Conservation (phyloP, 2,113 vertebrate species). For the Prunella himalayana region DNA sequence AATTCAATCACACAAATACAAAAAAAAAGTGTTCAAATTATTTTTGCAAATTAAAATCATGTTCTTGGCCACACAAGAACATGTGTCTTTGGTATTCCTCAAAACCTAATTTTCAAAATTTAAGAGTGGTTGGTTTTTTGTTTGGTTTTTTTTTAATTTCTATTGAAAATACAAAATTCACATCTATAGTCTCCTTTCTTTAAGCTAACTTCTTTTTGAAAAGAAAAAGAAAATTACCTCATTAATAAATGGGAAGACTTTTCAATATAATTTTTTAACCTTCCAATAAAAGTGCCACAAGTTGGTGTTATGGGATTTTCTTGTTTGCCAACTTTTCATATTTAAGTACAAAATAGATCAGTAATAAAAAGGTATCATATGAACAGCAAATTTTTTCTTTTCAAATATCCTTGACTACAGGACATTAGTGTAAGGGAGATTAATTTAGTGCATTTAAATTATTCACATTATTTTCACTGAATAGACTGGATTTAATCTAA, state of each 20-base stretch:
- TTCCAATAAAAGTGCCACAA: neutral
- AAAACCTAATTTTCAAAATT: neutral
- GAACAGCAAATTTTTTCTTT: neutral
- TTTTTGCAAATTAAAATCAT: neutral
- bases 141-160: neutral
- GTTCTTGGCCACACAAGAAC: neutral
- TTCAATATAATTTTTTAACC: neutral
- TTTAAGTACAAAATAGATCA: neutral
- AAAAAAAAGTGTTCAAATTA: neutral
- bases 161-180: neutral
- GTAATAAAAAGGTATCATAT: neutral
- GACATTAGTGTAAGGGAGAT: neutral
- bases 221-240: neutral
- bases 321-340: neutral
- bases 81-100: neutral
- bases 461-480: neutral
- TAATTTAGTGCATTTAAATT: neutral
- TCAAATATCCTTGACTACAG: neutral
- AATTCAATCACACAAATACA: neutral
- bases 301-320: neutral
- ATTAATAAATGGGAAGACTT: neutral
- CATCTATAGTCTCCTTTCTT: neutral
- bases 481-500: neutral
- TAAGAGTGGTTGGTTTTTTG: fast-evolving
- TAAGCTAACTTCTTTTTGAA: neutral